These are phyloP conservation scores for Regulus satrapa DNA, from an alignment of 2,113 vertebrate genomes.

Conservation along the genomic window DNA sequence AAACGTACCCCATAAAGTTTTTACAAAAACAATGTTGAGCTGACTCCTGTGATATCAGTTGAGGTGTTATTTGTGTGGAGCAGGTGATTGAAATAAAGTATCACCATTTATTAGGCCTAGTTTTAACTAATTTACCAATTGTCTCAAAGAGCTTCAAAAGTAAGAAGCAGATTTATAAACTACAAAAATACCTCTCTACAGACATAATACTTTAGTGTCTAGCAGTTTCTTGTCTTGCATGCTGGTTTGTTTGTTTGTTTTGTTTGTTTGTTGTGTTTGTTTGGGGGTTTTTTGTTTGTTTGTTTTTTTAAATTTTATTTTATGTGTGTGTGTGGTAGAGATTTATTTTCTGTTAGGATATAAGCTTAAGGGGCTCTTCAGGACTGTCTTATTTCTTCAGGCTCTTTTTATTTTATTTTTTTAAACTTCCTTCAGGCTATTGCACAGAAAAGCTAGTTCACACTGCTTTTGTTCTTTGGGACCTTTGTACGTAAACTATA, in stretches of 20 bases:
- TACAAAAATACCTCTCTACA: background rate
- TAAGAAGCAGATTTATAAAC: background rate
- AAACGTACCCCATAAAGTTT: background rate
- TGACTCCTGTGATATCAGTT: rapidly evolving
- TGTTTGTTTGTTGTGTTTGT: no score
- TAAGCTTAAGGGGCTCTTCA: background rate
- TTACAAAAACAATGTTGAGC: rapidly evolving
- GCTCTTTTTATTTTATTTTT: background rate
- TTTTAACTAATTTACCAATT: background rate
- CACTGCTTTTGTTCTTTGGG: background rate
- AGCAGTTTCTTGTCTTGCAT: rapidly evolving
- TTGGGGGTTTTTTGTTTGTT: no score
- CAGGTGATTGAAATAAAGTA: background rate
- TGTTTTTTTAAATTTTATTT: no score
- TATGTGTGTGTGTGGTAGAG: no score
- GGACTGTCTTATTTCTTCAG: background rate
- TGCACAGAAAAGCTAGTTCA: background rate
- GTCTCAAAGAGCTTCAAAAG: background rate
- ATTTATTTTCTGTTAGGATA: background rate
- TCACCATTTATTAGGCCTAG: background rate
- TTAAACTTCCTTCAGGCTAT: background rate
- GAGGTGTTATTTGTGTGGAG: background rate
- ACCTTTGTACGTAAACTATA: background rate
- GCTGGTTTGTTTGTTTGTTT: no score
- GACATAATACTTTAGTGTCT: background rate